Evolutionary conservation across 1,140 invertebrate species (phyloP).

Genomic region (Diorhabda carinulata): DNA sequence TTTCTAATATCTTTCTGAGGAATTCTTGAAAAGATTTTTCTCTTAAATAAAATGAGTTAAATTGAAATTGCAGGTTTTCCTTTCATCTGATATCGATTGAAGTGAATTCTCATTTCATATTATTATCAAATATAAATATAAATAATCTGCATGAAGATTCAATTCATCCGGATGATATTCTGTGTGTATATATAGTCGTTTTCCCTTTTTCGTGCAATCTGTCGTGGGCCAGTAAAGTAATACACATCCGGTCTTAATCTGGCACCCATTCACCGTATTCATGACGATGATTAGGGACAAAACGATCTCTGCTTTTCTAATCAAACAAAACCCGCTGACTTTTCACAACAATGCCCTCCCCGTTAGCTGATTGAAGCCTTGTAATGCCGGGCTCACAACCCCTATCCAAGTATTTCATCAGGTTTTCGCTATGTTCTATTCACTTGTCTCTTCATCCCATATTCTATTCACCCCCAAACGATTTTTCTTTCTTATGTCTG

Average conservation of each 20-base stretch:
- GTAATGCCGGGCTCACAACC: slow-evolving; percentile 42
- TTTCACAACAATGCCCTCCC: slow-evolving; percentile 41
- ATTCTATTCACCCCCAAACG: slow-evolving; percentile 36
- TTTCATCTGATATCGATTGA: no score
- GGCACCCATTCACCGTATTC: slow-evolving; percentile 26
- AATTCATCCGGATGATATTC: background rate
- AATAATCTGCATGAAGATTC: background rate
- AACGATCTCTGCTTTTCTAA: slow-evolving; percentile 40
- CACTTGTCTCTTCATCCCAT: slow-evolving; percentile 30
- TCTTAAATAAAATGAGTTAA: no score
- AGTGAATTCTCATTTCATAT: no score
- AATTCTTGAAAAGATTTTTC: no score
- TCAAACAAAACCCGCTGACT: slow-evolving; percentile 44
- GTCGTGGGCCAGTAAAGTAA: slow-evolving; percentile 2
- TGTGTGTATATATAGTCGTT: background rate
- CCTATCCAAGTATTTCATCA: slow-evolving; percentile 30
- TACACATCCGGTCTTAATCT: slow-evolving; percentile 17
- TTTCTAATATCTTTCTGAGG: no score
- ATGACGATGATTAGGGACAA: slow-evolving; percentile 42
- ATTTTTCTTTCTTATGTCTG: slow-evolving; percentile 15
- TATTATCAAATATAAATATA: no score
- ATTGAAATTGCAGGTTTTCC: no score
- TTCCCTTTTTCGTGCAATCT: slow-evolving; percentile 15
- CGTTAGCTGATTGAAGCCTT: slow-evolving; percentile 41
- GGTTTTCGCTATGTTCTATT: slow-evolving; percentile 24